Conservation (phyloP, 2,113 vertebrate species). For the Equus quagga region DNA sequence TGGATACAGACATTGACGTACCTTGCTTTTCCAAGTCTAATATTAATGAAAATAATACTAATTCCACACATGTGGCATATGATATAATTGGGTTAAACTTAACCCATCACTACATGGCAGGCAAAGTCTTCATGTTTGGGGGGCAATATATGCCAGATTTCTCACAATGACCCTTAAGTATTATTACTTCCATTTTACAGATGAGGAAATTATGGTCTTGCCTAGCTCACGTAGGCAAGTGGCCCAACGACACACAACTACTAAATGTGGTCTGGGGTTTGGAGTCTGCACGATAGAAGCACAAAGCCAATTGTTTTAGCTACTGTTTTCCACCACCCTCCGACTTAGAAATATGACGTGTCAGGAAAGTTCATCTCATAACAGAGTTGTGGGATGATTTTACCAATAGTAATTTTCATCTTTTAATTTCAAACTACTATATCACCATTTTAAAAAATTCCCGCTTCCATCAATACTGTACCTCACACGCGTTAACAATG, state of each 20-base stretch:
- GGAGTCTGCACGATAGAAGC: not conserved
- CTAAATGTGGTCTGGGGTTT: not conserved
- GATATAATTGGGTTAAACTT: too few species aligned
- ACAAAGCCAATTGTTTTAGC: not conserved
- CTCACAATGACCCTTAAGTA: fast-evolving
- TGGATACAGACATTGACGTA: not conserved
- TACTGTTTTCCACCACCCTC: not conserved
- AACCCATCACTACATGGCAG: not conserved
- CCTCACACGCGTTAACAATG: not conserved
- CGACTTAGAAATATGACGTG: not conserved
- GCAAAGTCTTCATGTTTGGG: not conserved
- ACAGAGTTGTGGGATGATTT: not conserved
- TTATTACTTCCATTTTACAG: not conserved
- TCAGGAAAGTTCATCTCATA: not conserved
- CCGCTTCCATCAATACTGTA: not conserved
- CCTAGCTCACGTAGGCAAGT: not conserved
- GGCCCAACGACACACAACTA: not conserved
- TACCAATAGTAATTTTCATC: not conserved
- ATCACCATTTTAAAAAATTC: not conserved
- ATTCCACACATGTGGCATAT: not conserved
- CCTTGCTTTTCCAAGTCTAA: not conserved
- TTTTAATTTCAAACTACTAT: not conserved
- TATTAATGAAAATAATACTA: not conserved
- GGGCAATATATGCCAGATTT: fast-evolving
- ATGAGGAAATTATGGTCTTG: not conserved